These are phyloP conservation scores for Ctena decussata DNA, from an alignment of 2,888 invertebrate species.

Conservation along the genomic window DNA sequence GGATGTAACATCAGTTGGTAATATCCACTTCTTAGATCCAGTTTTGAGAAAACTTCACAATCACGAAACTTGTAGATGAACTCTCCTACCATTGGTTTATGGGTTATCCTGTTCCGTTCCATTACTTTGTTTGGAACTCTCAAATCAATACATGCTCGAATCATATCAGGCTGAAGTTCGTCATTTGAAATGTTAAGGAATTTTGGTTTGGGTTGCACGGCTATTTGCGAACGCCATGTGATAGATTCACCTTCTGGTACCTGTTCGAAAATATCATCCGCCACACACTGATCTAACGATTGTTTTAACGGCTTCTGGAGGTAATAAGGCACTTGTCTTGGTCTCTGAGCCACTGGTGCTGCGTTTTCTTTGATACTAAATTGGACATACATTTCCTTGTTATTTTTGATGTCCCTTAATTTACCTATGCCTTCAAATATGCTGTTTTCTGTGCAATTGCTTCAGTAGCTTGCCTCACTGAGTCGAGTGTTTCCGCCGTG, in stretches of 20 bases:
- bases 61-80: conserved; percentile 28
- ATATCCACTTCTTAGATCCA: neutral
- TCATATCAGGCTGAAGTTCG: conserved; percentile 26
- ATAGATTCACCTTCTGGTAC: conserved; percentile 20
- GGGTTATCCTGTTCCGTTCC: conserved; percentile 26
- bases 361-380: conserved; percentile 28
- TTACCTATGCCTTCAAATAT: neutral
- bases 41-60: neutral
- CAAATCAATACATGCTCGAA: conserved; percentile 3
- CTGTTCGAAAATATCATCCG: conserved; percentile 23
- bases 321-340: conserved; percentile 22
- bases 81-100: conserved; percentile 32
- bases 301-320: conserved; percentile 19
- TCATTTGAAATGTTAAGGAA: neutral
- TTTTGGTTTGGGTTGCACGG: conserved; percentile 35
- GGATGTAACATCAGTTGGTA: neutral
- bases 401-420: conserved; percentile 12
- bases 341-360: conserved; percentile 26
- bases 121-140: neutral
- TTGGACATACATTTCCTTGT: conserved; percentile 18
- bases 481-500: neutral
- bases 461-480: neutral
- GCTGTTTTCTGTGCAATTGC: neutral
- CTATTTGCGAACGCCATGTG: conserved; percentile 37
- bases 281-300: conserved; percentile 9